Base-by-base conservation (phyloP, 1,140 invertebrate species). In the Nymphalis io region DNA sequence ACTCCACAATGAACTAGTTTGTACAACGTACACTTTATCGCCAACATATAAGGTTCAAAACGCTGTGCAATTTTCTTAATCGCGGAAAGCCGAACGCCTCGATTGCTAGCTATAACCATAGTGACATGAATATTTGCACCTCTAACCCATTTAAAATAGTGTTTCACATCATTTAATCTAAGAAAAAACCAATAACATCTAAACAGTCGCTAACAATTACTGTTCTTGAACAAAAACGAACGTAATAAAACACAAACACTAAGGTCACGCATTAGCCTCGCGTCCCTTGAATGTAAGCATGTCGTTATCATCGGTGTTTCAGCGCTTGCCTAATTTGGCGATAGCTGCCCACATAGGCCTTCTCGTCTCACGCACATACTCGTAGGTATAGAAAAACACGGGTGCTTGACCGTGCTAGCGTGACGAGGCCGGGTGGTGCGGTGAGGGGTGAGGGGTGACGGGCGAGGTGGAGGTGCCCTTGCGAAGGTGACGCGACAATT, bases 401-500 rank as follows among this genome's bases (percentile, higher is more conserved):
- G 83, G 82, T 85, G 76, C 76, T 69, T 80, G 83, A 85, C 80
- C 81, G 81, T 81, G 75, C 72, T 73, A 75, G 80, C 73, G 80
- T 80, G 80, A 82, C 81, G 74, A 75, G 72, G 61, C 53, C 62
- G 62, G 60, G 60, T 64, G 64, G 68, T 69, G 51, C 42, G 46
- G 15, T 12, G 60, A 44, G 48, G 64, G 64, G 51, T 63, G 70
- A 63, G 61, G 60, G 39, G 23, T 58, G 44, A 64, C 62, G 61
- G 64, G 51, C 58, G 69, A 74, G 66, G 64, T 70, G 64, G 79
- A 67, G 73, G 78, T 75, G 84, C 85, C 85, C 85, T 87, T 87
- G 85, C 82, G 83, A 87, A 87, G 85, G 84, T 87, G 87, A 89
- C 78, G 83, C 83, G 83, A 83, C 86, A 88, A 88, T 88, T 88